A percentile compares a stretch with the other conserved stretches of the same genome.
phyloP scores from a whole-genome alignment of 1,140 invertebrate species.

The Venustaconcha ellipsiformis region DNA sequence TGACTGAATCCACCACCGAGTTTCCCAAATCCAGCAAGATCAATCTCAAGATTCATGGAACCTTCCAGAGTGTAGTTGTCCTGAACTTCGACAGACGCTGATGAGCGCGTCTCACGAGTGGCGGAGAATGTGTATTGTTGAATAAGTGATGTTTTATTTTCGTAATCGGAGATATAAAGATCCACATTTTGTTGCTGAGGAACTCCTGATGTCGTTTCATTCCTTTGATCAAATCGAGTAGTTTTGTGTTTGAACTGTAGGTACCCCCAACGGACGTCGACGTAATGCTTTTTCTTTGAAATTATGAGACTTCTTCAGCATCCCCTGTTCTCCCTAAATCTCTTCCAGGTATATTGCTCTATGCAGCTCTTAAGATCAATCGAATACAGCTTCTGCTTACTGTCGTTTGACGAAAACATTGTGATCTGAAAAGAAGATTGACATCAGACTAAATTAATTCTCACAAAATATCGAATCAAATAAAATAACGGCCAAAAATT shows the following conservation, averaged over 20 bases:
- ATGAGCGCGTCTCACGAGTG: constrained; percentile 11
- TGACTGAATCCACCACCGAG: constrained; percentile 13
- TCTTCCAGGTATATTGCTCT: constrained; percentile 13
- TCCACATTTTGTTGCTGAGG: constrained; percentile 1
- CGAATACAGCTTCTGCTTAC: constrained; percentile 6
- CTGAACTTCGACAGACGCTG: constrained; percentile 26
- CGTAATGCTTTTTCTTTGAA: constrained; percentile 4
- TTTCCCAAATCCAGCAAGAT: constrained; percentile 22
- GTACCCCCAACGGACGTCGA: constrained; percentile 35
- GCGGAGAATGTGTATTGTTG: constrained; percentile 28
- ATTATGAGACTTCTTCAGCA: constrained; percentile 7
- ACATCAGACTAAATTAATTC: no score
- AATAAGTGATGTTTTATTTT: constrained; percentile 13
- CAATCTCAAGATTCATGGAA: constrained; percentile 20
- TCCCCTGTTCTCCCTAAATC: background rate
- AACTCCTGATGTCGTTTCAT: background rate
- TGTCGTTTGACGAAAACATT: no score
- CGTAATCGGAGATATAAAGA: constrained; percentile 27
- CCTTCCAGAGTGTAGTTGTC: constrained; percentile 32
- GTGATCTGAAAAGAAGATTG: no score
- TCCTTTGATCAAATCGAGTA: background rate
- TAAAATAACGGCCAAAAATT: no score
- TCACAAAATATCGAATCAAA: no score
- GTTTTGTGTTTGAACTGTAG: constrained; percentile 25
- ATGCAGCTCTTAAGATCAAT: constrained; percentile 18